Conservation (phyloP, 2,888 invertebrate species). For the Phragmatobia fuliginosa region DNA sequence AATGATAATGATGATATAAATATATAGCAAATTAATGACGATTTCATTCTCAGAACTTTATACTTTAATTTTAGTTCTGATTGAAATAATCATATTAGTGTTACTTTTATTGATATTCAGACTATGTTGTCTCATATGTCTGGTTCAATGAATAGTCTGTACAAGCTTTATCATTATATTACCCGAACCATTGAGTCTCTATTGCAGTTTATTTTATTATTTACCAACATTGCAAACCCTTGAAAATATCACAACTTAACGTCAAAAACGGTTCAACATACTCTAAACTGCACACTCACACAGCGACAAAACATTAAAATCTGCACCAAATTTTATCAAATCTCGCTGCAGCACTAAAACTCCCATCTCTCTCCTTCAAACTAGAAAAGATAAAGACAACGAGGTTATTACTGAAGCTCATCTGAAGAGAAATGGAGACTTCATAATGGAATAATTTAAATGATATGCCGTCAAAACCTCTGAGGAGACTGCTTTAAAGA, state of each 20-base stretch:
- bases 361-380: constrained; percentile 17
- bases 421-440: constrained; percentile 54
- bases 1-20: too few relatives aligned
- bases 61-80: too few relatives aligned
- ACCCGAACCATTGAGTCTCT: background rate
- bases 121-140: background rate
- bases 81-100: background rate
- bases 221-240: constrained; percentile 7
- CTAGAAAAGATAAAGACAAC: constrained; percentile 44
- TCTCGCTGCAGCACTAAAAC: constrained; percentile 16
- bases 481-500: constrained; percentile 71
- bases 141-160: background rate
- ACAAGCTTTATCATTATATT: background rate
- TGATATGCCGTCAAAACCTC: constrained; percentile 70
- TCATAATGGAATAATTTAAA: constrained; percentile 76
- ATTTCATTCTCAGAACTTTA: too few relatives aligned
- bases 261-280: constrained; percentile 14
- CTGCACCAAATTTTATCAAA: constrained; percentile 15
- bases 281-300: constrained; percentile 16
- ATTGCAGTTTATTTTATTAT: background rate
- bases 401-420: constrained; percentile 44
- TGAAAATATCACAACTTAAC: background rate
- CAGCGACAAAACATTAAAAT: constrained; percentile 18
- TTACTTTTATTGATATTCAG: background rate
- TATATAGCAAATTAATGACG: too few relatives aligned